A percentile compares a stretch with the other conserved stretches of the same genome.
Evolutionary conservation across 2,113 vertebrate genomes (phyloP).

Genomic region (Microtus ochrogaster): DNA sequence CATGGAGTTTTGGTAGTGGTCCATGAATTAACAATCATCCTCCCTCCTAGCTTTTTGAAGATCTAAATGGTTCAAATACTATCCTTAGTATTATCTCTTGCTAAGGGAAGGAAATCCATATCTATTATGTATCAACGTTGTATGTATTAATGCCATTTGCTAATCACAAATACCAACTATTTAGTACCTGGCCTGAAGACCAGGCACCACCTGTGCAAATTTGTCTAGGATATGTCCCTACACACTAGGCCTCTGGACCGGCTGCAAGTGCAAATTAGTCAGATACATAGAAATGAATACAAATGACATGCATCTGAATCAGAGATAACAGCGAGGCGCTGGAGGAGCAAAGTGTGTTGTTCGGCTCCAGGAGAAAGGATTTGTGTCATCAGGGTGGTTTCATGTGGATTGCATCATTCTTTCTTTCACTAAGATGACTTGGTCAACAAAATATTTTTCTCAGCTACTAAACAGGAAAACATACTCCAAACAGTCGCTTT

Average conservation of each 20-base stretch:
- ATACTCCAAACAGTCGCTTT: conserved; percentile 51
- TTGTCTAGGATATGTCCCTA: neutral
- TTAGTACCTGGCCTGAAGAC: neutral
- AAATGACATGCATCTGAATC: conserved; percentile 19
- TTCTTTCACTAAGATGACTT: conserved; percentile 58
- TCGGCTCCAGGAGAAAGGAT: conserved; percentile 40
- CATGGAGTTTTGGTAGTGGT: neutral
- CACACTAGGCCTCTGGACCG: conserved; percentile 11
- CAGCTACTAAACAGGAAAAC: conserved; percentile 64
- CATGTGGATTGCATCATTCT: conserved; percentile 84
- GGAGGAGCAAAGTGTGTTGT: conserved; percentile 37
- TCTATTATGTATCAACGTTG: neutral
- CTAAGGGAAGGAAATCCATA: conserved; percentile 8
- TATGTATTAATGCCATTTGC: neutral
- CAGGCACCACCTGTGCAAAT: conserved; percentile 1
- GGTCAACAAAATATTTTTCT: conserved; percentile 62
- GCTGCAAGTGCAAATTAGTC: neutral
- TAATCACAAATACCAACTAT: conserved; percentile 25
- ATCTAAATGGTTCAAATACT: conserved; percentile 52
- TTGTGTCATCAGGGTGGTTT: conserved; percentile 77
- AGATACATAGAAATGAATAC: neutral
- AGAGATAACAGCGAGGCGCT: neutral
- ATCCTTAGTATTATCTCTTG: conserved; percentile 53
- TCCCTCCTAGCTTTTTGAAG: neutral
- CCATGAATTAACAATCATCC: conserved; percentile 23